phyloP scores from a whole-genome alignment of 2,888 invertebrate genomes.

The Podabrus alpinus region DNA sequence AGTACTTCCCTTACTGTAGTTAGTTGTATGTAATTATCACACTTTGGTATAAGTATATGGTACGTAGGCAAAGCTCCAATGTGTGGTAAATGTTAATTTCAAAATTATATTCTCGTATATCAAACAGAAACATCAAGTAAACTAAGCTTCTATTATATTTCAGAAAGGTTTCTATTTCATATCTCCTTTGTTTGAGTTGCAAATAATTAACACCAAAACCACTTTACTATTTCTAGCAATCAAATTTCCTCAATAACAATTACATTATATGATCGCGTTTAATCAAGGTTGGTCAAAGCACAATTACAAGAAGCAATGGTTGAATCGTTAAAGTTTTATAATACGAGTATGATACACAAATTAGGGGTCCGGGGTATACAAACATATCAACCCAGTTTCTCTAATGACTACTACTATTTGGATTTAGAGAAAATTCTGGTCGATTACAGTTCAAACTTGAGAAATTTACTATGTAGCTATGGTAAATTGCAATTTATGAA shows the following conservation, averaged over 20 bases:
- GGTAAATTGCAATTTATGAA: neutral
- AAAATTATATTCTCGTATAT: neutral
- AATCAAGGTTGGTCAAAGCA: neutral
- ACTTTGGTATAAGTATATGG: neutral
- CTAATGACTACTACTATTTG: too few relatives aligned
- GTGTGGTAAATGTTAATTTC: constrained; percentile 1
- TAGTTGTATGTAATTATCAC: neutral
- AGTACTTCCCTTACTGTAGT: neutral
- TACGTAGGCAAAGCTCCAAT: neutral
- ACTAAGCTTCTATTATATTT: neutral
- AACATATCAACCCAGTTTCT: neutral
- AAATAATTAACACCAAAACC: neutral
- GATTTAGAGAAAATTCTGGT: neutral
- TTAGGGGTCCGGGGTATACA: neutral
- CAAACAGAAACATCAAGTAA: neutral
- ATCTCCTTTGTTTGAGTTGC: neutral
- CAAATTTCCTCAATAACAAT: constrained; percentile 1
- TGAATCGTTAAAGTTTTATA: neutral
- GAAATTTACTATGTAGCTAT: neutral
- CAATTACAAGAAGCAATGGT: neutral
- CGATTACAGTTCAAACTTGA: neutral
- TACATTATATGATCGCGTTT: neutral
- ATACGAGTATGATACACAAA: neutral
- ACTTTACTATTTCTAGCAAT: neutral
- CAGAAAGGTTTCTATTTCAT: neutral